Percentiles rank a stretch among this genome's conserved stretches.
These are phyloP conservation scores for Phalangium opilio DNA, from an alignment of 2,888 invertebrate species.

Conservation along the genomic window DNA sequence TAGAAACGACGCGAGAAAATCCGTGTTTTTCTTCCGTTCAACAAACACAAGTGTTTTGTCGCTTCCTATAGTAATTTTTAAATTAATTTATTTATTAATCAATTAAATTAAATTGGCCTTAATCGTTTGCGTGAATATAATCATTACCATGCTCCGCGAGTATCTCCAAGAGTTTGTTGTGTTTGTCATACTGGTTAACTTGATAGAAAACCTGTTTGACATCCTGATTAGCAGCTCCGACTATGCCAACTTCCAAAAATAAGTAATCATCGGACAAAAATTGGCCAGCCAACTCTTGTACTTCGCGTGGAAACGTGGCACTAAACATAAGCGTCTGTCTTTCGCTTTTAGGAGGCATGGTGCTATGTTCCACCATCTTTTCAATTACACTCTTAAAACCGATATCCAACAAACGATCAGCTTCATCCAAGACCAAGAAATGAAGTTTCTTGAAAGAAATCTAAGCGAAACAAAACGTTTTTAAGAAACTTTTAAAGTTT, in stretches of 20 bases:
- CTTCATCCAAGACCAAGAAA: constrained; percentile 63
- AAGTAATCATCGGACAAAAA: constrained; percentile 41
- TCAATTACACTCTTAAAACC: constrained; percentile 45
- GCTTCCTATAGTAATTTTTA: constrained; percentile 12
- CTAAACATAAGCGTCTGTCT: constrained; percentile 55
- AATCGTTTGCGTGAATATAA: too few relatives aligned
- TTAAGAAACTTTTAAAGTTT: too few relatives aligned
- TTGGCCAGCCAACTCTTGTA: constrained; percentile 61
- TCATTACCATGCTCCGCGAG: constrained; percentile 42
- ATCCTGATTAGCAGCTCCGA: constrained; percentile 84
- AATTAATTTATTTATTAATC: too few relatives aligned
- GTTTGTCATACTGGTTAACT: constrained; percentile 51
- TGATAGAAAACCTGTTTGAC: constrained; percentile 54
- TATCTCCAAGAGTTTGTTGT: constrained; percentile 52
- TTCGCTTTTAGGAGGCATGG: constrained; percentile 42
- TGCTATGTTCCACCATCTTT: constrained; percentile 37
- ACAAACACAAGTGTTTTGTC: constrained; percentile 58
- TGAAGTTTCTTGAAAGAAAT: constrained; percentile 40
- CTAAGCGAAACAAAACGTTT: constrained; percentile 20
- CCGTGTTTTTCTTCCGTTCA: constrained; percentile 73
- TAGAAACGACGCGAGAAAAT: constrained; percentile 68
- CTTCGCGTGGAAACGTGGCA: constrained; percentile 54
- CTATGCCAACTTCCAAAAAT: constrained; percentile 53
- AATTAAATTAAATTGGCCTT: too few relatives aligned
- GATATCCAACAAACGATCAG: constrained; percentile 63